A percentile compares a stretch with the other conserved stretches of the same genome.
These are phyloP conservation scores for Mya arenaria DNA, from an alignment of 1,140 invertebrate genomes.

Conservation along the genomic window DNA sequence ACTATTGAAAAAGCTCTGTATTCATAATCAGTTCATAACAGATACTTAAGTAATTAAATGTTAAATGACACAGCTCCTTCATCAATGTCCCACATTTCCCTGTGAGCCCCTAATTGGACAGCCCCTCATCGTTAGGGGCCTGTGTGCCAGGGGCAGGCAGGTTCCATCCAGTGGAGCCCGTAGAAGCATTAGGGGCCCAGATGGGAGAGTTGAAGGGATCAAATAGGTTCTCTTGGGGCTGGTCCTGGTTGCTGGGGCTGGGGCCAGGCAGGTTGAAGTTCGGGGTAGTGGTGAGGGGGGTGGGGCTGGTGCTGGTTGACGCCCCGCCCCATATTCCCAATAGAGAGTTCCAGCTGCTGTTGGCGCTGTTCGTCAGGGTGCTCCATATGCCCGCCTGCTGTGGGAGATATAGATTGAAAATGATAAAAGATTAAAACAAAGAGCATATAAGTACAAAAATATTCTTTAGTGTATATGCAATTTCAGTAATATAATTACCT, in stretches of 20 bases:
- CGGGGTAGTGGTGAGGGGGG: background rate
- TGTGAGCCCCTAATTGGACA: background rate
- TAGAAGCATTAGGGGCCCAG: constrained; percentile 69
- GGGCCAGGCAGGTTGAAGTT: background rate
- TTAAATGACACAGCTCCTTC: too few species aligned
- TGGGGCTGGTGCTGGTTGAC: constrained; percentile 22
- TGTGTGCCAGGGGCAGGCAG: constrained; percentile 16
- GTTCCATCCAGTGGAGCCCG: constrained; percentile 58
- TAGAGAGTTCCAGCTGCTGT: constrained; percentile 74
- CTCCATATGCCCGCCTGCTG: constrained; percentile 72
- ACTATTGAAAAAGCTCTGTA: too few species aligned
- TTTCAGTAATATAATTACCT: background rate
- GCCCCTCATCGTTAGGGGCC: background rate
- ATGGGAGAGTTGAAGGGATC: constrained; percentile 74
- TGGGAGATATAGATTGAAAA: constrained; percentile 31
- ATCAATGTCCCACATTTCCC: background rate
- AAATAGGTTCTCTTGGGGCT: constrained; percentile 53
- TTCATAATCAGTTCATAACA: too few species aligned
- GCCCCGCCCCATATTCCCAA: constrained; percentile 69
- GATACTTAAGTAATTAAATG: too few species aligned
- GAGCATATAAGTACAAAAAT: background rate
- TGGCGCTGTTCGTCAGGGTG: constrained; percentile 73
- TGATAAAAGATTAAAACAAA: background rate
- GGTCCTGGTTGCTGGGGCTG: constrained; percentile 10
- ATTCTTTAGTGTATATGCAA: background rate